Percentiles rank a stretch among this genome's conserved stretches.
These are phyloP conservation scores for Microctonus aethiopoides DNA, from an alignment of 2,888 invertebrate species.

Conservation along the genomic window DNA sequence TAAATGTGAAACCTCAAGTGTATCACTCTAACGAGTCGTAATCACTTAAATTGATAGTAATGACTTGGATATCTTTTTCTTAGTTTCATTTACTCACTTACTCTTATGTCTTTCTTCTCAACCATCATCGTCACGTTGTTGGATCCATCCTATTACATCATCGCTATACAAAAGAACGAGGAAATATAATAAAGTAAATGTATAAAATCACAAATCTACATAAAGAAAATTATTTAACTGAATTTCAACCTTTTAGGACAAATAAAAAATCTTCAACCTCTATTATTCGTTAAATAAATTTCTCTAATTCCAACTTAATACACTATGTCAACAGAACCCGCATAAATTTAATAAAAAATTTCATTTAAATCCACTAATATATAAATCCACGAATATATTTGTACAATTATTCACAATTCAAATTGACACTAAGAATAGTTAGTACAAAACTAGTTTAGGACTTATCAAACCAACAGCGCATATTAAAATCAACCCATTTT, in stretches of 20 bases:
- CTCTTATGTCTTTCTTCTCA: background rate
- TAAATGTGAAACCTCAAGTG: slow-evolving; percentile 21
- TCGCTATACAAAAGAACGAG: background rate
- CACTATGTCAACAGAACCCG: background rate
- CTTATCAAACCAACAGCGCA: background rate
- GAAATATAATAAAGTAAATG: no score
- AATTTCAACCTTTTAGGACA: no score
- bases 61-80: slow-evolving; percentile 34
- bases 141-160: background rate
- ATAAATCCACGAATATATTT: no score
- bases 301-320: background rate
- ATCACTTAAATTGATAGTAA: slow-evolving; percentile 40
- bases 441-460: background rate
- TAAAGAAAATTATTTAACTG: no score
- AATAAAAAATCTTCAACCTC: background rate
- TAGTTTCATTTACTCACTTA: background rate
- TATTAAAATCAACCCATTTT: background rate
- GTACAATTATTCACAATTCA: background rate
- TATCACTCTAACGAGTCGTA: slow-evolving; percentile 34
- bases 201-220: no score
- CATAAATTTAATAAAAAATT: background rate
- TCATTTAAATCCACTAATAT: background rate
- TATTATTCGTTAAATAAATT: background rate
- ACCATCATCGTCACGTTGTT: background rate
- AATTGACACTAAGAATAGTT: background rate